Evolutionary conservation across 2,113 vertebrate genomes (phyloP).

Genomic region (Petroica traversi): DNA sequence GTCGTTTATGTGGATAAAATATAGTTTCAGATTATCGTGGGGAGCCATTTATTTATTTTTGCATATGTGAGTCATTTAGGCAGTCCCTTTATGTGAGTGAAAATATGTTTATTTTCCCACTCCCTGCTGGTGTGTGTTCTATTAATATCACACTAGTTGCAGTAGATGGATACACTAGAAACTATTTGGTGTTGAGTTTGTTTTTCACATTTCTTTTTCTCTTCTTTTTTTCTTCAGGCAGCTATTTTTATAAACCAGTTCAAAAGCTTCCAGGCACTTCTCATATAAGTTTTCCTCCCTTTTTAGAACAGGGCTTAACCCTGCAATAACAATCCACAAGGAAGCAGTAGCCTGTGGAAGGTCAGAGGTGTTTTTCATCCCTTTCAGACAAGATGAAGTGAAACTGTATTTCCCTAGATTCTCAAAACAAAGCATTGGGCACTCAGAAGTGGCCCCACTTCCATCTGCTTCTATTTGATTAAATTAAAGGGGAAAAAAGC

Average conservation of each 20-base stretch:
- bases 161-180: slow-evolving; percentile 73
- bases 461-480: background rate
- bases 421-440: background rate
- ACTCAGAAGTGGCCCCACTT: background rate
- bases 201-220: slow-evolving; percentile 60
- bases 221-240: slow-evolving; percentile 13
- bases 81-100: slow-evolving; percentile 72
- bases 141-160: slow-evolving; percentile 77
- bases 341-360: background rate
- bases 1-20: slow-evolving; percentile 68
- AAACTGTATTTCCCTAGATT: background rate
- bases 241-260: slow-evolving; percentile 64
- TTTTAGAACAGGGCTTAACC: slow-evolving; percentile 10
- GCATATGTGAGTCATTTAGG: slow-evolving; percentile 79
- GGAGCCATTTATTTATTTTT: slow-evolving; percentile 81
- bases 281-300: background rate
- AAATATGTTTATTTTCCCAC: slow-evolving; percentile 78
- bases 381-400: background rate
- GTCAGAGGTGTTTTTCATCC: background rate
- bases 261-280: slow-evolving; percentile 19
- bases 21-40: slow-evolving; percentile 69
- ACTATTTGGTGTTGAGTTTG: slow-evolving; percentile 70
- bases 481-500: background rate
- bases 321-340: background rate
- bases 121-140: slow-evolving; percentile 77